Evolutionary conservation across 2,113 vertebrate species (phyloP), one percentile per base, ranked within the genome.

Genomic region (Mugil cephalus): DNA sequence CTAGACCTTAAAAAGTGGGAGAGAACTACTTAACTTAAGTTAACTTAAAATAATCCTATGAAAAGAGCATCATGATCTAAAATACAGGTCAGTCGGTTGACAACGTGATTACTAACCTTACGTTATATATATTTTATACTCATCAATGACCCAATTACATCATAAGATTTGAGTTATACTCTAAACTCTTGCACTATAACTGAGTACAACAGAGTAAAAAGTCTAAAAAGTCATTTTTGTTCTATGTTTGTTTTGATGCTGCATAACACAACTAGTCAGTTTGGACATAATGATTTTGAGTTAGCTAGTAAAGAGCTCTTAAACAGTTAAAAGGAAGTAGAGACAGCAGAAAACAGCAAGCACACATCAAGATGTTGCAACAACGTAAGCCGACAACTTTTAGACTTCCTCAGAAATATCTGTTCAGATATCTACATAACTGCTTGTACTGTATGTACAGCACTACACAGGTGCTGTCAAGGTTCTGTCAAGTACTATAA

Each of bases 81-180:
- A 30, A 30, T 30, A 30, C 24, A 30, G 24, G 24, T 30, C 24
- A 30, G 24, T 30, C 24, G 24, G 24, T 30, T 3, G 24, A 30
- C 24, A 7, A 36, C 14, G 34, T n/a, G 19, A 30, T 18, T 13
- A 36, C 34, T 21, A 3, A 59, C 12, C 17, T 39, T 0, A 30
- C 24, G 24, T 30, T 30, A 30, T 5, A 48, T 48, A 10, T 8
- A 11, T 19, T 4, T 12, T 43, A 14, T 43, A n/a, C 39, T 60
- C 14, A 0, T 30, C 19, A 43, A 15, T 6, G 8, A 0, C 18
- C 24, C 24, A 30, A 3, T 30, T 30, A 30, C 39, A n/a, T 43
- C 56, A 30, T 6, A 43, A 38, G 14, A 48, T 42, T 40, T 48
- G 18, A 54, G 40, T 18, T 69, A 7, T 36, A 53, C 21, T 52